Base-by-base conservation (phyloP, 2,113 vertebrate genomes). In the Poeciliopsis prolifica region DNA sequence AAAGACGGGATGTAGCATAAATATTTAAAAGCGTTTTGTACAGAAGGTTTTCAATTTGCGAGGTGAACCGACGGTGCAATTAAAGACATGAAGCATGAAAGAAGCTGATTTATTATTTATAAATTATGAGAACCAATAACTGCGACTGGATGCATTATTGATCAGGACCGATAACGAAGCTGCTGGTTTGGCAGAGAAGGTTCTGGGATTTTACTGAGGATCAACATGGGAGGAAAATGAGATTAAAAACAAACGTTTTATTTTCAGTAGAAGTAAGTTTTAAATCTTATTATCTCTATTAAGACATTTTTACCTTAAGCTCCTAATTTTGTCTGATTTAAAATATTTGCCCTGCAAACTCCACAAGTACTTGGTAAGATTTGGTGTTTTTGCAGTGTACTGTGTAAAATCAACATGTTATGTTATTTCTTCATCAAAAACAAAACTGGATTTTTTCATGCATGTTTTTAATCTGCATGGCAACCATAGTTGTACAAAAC, bases 31-130 rank as follows among this genome's bases (percentile, higher is more conserved):
- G 26, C 54, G 70, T 63, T 74, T 26, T 35, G 68, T 72, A 65
- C 0, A 10, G 68, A 7, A 37, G 60, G 35, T 79, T 68, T 72
- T 64, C 44, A 12, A 24, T 61, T 0, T 54, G 51, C 28, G 15
- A 33, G 61, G 29, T 28, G 65, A 40, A 19, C 19, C 2, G 33
- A 28, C 26, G 33, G 66, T 29, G 60, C 75, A 65, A 84, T 73
- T 77, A 61, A 76, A 64, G 66, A 12, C 65, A 31, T 78, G 9
- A 63, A 71, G 77, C 70, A 68, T 72, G 78, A 69, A 84, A 84
- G 65, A 75, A 80, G 77, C 61, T 40, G 40, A 87, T 92, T 58
- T 61, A 92, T 91, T 89, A 91, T 92, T 91, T 62, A 92, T 90
- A 37, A 75, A 83, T 87, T 83, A 90, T 87, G 51, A 79, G 80